Base-by-base conservation (phyloP, 2,797 vertebrate genomes). In the Brachymystax lenok region DNA sequence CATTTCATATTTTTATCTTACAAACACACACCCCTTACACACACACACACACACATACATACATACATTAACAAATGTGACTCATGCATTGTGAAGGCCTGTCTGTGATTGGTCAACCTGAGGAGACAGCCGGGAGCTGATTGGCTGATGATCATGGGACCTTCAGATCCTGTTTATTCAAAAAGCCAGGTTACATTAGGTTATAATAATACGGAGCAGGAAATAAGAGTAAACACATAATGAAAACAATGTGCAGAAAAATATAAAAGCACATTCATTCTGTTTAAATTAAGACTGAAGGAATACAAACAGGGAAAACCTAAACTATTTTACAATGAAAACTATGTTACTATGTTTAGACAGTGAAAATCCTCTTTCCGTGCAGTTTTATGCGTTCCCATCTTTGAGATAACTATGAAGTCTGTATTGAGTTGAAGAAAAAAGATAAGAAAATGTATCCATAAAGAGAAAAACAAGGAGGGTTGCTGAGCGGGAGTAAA, bases 31-130 rank as follows among this genome's bases (percentile, higher is more conserved):
- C 50, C 35, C 16, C 16, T 17, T 28, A 50, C 74, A 79, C 33
- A 40, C 28, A 19, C 67, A 75, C 59, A 64, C 16, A 46, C 35
- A 69, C 14, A 64, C 63, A 27, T 16, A 75, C 24, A 52, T 76
- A 59, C 59, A 63, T 10, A 8, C 59, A 24, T 24, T 24, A 63
- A 63, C 4, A 3, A 63, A 63, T 24, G 21, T 12, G 21, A 63
- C 59, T 63, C 21, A 63, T 63, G 59, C 12, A 10, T 27, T 63
- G 59, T 12, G 21, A 24, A 10, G 10, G 59, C 59, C 10, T 63
- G 59, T 63, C 10, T 24, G 7, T 63, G 59, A 63, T 63, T 63
- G 59, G 59, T 63, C 24, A 63, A 1, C 21, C 59, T 63, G 59
- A 63, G 59, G 59, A 24, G 24, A 63, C 21, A 63, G 21, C n/a